phyloP scores from a whole-genome alignment of 2,888 invertebrate species.

The Morinoia aosen region DNA sequence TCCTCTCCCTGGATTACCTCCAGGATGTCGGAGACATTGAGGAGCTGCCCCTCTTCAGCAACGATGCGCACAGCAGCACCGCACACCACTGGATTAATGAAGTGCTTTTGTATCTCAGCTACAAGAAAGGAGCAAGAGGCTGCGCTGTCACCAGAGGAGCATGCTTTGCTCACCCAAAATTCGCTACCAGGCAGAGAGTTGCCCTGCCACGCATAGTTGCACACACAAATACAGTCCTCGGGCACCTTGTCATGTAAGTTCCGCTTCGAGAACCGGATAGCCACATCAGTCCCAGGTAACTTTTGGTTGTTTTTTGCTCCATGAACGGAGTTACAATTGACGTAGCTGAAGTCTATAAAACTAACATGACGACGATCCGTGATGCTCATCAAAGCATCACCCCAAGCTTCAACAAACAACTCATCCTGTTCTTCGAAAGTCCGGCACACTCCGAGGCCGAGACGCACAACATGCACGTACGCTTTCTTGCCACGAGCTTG shows the following conservation, averaged over 20 bases:
- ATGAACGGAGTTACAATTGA: constrained; percentile 74
- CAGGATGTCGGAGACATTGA: background rate
- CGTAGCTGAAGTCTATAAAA: constrained; percentile 80
- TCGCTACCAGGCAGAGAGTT: constrained; percentile 83
- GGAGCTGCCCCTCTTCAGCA: background rate
- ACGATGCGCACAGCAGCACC: constrained; percentile 76
- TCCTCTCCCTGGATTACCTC: background rate
- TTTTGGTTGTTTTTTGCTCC: constrained; percentile 74
- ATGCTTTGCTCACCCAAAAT: constrained; percentile 77
- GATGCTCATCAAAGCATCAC: constrained; percentile 76
- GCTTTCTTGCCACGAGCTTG: constrained; percentile 74
- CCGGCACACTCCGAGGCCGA: constrained; percentile 79
- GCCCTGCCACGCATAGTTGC: constrained; percentile 82
- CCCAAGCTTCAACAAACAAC: constrained; percentile 78
- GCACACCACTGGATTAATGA: constrained; percentile 75
- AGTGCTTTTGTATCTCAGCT: constrained; percentile 77
- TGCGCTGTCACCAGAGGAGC: constrained; percentile 77
- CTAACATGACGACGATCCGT: constrained; percentile 75
- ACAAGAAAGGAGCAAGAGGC: constrained; percentile 78
- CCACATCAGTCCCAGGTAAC: constrained; percentile 73
- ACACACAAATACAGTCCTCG: constrained; percentile 76
- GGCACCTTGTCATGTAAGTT: constrained; percentile 76
- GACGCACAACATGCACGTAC: constrained; percentile 79
- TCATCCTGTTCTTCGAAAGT: constrained; percentile 77
- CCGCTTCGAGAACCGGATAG: constrained; percentile 75